These are phyloP conservation scores for Oncorhynchus tshawytscha DNA, from an alignment of 2,113 vertebrate species.

Conservation along the genomic window DNA sequence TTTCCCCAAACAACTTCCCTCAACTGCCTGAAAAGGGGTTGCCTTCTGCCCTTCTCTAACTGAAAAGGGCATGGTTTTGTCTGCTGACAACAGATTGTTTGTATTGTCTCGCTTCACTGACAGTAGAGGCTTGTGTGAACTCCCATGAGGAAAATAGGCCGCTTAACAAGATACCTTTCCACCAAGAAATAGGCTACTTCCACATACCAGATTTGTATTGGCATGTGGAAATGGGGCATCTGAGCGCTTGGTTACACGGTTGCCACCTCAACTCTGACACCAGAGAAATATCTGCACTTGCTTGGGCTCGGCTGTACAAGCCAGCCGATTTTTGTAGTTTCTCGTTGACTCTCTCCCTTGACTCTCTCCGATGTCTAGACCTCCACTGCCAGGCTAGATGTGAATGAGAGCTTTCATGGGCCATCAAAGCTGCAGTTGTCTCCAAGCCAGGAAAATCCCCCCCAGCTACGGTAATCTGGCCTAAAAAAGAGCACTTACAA, in stretches of 20 bases:
- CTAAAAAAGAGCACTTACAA: slow-evolving; percentile 22
- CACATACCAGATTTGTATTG: not conserved
- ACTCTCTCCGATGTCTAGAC: slow-evolving; percentile 33
- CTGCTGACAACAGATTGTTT: slow-evolving; percentile 38
- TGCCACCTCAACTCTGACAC: not conserved
- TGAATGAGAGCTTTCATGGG: slow-evolving; percentile 52
- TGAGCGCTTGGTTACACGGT: too few species aligned
- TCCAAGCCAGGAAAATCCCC: slow-evolving; percentile 21
- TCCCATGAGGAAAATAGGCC: not conserved
- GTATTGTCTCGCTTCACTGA: slow-evolving; percentile 38
- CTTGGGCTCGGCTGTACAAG: not conserved
- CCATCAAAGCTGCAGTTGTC: slow-evolving; percentile 47
- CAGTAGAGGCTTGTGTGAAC: slow-evolving; percentile 42
- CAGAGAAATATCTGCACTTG: not conserved
- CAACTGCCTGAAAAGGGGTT: slow-evolving; percentile 22
- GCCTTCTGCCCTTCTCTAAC: slow-evolving; percentile 2
- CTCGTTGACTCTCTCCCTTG: not conserved
- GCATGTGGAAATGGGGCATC: too few species aligned
- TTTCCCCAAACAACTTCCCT: slow-evolving; percentile 29
- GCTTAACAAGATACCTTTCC: not conserved
- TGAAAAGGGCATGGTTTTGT: slow-evolving; percentile 50
- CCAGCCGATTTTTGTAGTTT: not conserved
- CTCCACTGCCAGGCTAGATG: slow-evolving; percentile 6
- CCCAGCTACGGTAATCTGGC: slow-evolving; percentile 13
- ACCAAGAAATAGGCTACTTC: not conserved